These are phyloP conservation scores for Vespertilio murinus DNA, from an alignment of 2,797 vertebrate species.

Conservation along the genomic window DNA sequence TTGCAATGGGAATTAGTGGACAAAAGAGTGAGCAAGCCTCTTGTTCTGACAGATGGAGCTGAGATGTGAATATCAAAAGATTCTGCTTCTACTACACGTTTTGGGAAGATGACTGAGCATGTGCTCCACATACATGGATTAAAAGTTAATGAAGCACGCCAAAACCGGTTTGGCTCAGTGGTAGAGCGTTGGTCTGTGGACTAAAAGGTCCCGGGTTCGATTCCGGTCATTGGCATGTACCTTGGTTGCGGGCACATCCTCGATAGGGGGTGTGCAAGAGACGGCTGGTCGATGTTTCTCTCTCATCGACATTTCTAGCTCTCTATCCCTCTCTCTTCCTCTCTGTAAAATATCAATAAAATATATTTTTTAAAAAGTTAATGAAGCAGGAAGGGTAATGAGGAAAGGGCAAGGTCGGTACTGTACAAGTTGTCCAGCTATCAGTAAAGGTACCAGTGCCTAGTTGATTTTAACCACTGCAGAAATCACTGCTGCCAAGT, in stretches of 20 bases:
- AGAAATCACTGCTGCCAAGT: not conserved
- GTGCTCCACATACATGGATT: not conserved
- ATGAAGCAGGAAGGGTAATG: not conserved
- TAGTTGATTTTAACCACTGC: not conserved
- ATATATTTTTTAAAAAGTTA: not conserved
- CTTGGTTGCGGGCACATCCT: no score
- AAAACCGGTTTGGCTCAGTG: no score
- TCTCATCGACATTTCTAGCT: no score
- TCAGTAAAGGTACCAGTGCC: not conserved
- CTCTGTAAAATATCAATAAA: no score
- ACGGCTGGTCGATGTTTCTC: no score
- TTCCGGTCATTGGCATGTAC: no score
- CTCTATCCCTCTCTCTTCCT: no score
- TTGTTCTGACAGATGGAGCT: not conserved
- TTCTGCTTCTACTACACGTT: not conserved
- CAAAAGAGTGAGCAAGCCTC: not conserved
- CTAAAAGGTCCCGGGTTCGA: no score
- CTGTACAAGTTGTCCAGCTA: not conserved
- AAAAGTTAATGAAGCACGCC: not conserved
- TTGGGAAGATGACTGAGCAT: not conserved
- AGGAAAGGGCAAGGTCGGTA: not conserved
- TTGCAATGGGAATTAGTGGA: not conserved
- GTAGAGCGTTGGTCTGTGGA: no score
- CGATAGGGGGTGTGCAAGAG: no score
- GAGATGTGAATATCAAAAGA: not conserved